Evolutionary conservation across 2,888 invertebrate genomes (phyloP), one percentile per base, ranked within the genome.

Genomic region (Leptarthrus brevirostris): DNA sequence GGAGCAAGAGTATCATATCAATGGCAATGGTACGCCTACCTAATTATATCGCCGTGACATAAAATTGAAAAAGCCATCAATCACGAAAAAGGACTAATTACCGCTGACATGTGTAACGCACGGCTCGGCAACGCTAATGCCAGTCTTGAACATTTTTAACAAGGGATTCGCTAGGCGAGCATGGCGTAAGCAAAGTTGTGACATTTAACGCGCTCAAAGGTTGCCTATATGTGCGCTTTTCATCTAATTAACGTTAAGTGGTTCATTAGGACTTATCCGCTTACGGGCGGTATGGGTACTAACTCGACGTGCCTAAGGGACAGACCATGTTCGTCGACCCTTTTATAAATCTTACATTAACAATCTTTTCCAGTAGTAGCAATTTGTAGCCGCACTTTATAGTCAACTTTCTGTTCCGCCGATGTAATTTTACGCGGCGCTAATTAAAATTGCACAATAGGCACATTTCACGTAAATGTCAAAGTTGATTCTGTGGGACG

Each of bases 61-160:
- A 58, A 74, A 76, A 76, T 76, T 76, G 76, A 74, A 76, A 76
- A 74, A 54, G 70, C 70, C 72, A 74, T 76, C 76, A 76, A 76
- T 76, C 76, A 76, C 74, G 74, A 76, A 76, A 76, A 76, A 74
- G 74, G 76, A 74, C 76, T 76, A 76, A 76, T 76, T 74, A 76
- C 70, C 54, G 70, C 58, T 76, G 76, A 76, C 76, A 76, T 76
- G 70, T 76, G 74, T 76, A 76, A 74, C 74, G 70, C 36, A 56
- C n/a, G n/a, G n/a, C 72, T 40, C 16, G 26, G n/a, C 10, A n/a
- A 47, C 56, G 14, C 66, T 10, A 24, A 24, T 20, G 12, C 53
- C 26, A 56, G 44, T 20, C 14, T 44, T 6, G 56, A 54, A 72
- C 34, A 44, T 52, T 30, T 53, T 54, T 53, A 72, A 44, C 72